Evolutionary conservation across 2,113 vertebrate genomes (phyloP).

Genomic region (Heliornis fulica): DNA sequence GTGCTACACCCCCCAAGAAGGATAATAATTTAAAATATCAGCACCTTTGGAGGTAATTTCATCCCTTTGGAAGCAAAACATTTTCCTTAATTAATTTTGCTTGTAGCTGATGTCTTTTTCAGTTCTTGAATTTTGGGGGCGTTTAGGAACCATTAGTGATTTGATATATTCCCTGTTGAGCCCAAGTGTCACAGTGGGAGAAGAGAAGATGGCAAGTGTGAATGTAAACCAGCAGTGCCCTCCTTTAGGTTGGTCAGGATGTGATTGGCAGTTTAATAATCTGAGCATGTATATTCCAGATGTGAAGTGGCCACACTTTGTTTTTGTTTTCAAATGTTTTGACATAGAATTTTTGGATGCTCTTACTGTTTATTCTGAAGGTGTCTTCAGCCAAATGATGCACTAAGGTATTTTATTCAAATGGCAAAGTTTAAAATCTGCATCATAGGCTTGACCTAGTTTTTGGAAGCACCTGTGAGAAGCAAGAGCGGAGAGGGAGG

Average conservation of each 20-base stretch:
- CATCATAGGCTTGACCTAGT: slow-evolving; percentile 30
- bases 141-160: not conserved
- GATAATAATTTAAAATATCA: not conserved
- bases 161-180: not conserved
- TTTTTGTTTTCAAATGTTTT: not conserved
- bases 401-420: not conserved
- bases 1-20: not conserved
- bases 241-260: not conserved
- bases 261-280: not conserved
- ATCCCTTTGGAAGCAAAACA: not conserved
- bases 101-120: not conserved
- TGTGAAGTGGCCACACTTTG: not conserved
- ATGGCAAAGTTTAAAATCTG: slow-evolving; percentile 21
- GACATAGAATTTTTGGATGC: not conserved
- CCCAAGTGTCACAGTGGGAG: not conserved
- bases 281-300: not conserved
- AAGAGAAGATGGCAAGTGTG: not conserved
- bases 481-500: not conserved
- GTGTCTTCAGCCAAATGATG: not conserved
- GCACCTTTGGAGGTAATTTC: not conserved
- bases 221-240: not conserved
- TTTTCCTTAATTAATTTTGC: not conserved
- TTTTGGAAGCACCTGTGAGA: not conserved
- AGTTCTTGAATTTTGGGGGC: not conserved
- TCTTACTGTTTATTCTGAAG: not conserved